Evolutionary conservation across 2,888 invertebrate species (phyloP).

Genomic region (Melieria crassipennis): DNA sequence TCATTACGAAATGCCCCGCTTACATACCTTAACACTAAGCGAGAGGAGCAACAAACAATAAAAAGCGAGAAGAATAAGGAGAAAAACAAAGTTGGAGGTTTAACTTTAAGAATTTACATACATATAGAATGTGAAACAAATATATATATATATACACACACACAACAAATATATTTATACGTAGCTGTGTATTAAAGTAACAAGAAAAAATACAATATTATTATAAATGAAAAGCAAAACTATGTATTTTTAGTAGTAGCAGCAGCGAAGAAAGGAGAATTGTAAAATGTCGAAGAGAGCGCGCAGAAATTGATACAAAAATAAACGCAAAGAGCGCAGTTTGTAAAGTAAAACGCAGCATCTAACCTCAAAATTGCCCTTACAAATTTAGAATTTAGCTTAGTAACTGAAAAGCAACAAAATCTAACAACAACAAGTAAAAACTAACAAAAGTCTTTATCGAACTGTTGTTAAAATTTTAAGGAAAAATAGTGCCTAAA

Average conservation of each 20-base stretch:
- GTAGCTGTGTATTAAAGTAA: conserved; percentile 1
- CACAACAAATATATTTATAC: conserved; percentile 19
- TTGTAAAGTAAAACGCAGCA: conserved; percentile 20
- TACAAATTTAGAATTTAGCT: conserved; percentile 26
- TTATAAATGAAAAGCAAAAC: background rate
- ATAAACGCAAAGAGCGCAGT: conserved; percentile 22
- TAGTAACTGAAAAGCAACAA: conserved; percentile 22
- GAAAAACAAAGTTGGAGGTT: too few relatives aligned
- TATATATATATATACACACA: conserved; percentile 23
- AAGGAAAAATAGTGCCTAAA: conserved; percentile 47
- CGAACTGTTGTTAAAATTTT: conserved; percentile 44
- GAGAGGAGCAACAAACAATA: too few relatives aligned
- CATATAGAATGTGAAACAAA: conserved; percentile 3
- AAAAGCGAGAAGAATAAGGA: too few relatives aligned
- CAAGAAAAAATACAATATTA: background rate
- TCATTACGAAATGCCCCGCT: too few relatives aligned
- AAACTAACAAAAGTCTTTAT: conserved; percentile 32
- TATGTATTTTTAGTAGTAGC: conserved; percentile 15
- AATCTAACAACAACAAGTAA: background rate
- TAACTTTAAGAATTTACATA: background rate
- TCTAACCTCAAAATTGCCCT: conserved; percentile 33
- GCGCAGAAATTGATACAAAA: background rate
- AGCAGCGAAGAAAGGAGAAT: conserved; percentile 1
- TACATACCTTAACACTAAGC: too few relatives aligned
- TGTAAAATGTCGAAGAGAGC: background rate